Evolutionary conservation across 2,797 vertebrate species (phyloP), one percentile per base, ranked within the genome.

Genomic region (Linurgus olivaceus): DNA sequence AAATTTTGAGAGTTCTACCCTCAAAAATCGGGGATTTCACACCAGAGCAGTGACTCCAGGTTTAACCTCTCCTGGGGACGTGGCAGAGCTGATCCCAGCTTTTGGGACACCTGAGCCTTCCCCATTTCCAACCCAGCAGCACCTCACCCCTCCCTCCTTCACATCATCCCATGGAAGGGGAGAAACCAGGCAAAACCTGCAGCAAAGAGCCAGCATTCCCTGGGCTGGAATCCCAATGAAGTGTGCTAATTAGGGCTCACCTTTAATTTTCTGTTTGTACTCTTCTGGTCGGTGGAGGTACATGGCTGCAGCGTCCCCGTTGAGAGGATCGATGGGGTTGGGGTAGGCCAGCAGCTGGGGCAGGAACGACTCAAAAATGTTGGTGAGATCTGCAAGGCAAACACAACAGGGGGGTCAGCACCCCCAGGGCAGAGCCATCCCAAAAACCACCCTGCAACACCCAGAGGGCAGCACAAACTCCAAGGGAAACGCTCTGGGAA

Each of bases 181-280:
- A 40, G 26, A 24, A 71, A 2, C 4, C 0, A 9, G 33, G 40
- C 8, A 9, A 31, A 8, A 28, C 0, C 0, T 1, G 11, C 21
- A 50, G 40, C 38, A 11, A 10, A 26, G 21, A 35, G 12, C 7
- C 29, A 29, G 3, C 12, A 0, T 5, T 40, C 28, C 68, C 52
- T 14, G 6, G 54, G 33, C 28, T 26, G 35, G 68, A 17, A 61
- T 37, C 17, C 24, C 9, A 57, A 1, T 9, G 7, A 2, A 7
- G 6, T 6, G 6, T 5, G 20, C 9, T 65, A 6, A 54, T 31
- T 12, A 45, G 40, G 61, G 0, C 75, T 79, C 94, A 99, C 99
- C 99, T 99, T 99, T 99, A 96, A 99, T 99, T 98, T 99, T 99
- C 98, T 99, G 99, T 98, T 99, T 99, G 96, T 99, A 99, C 89